Evolutionary conservation across 2,113 vertebrate species (phyloP), one percentile per base, ranked within the genome.

Genomic region (Sebastes fasciatus): DNA sequence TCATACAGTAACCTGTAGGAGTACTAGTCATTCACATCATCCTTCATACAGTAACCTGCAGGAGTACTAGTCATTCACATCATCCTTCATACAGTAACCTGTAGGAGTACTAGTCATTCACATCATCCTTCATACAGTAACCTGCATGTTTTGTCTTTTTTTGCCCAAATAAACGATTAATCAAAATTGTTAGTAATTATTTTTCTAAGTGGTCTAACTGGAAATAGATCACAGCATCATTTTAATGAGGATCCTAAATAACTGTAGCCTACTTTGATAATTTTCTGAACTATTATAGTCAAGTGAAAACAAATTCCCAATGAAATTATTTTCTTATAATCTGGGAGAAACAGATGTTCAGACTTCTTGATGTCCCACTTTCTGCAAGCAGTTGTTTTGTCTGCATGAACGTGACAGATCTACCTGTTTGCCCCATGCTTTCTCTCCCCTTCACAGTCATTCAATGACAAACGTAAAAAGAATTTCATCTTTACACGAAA

Each of bases 391-490:
- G 94, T 96, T 96, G 94, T 96, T 97, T 95, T 96, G 97, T 98
- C 96, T 97, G 98, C 98, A 99, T 99, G 98, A 97, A 85, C 95
- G 95, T 98, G 97, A 98, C 97, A 96, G 95, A 97, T 94, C 91
- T 95, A 96, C 96, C 96, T 96, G 96, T 98, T 96, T 99, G 96
- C 96, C 95, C 96, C 97, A 96, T 98, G 96, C 97, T 97, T 95
- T 97, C 95, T 99, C 96, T 99, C 97, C 89, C 26, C 96, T 96
- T 97, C 97, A 97, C 98, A 99, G 98, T 98, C 98, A 98, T 97
- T 98, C 97, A 98, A 97, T 99, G 98, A 99, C 96, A 99, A 97
- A 97, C 97, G 97, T 99, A 99, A 98, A 99, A 99, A 99, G 97
- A 99, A 95, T 97, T 97, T 99, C 98, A 98, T 97, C 98, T 98